These are phyloP conservation scores for Prinia subflava DNA, from an alignment of 2,113 vertebrate species.

Conservation along the genomic window DNA sequence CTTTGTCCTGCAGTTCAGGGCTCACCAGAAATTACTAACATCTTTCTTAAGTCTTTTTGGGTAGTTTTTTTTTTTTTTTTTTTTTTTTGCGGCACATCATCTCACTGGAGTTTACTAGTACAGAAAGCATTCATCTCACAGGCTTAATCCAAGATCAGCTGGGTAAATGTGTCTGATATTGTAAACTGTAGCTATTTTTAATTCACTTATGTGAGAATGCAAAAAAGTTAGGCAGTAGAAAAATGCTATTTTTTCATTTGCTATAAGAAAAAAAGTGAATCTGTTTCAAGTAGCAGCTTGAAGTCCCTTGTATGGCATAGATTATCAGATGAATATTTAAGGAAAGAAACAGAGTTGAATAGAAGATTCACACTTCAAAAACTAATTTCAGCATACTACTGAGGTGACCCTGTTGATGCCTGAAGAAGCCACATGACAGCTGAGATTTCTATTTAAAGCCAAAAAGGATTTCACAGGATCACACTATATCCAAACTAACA, in stretches of 20 bases:
- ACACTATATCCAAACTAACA: background rate
- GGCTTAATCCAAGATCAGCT: slow-evolving; percentile 22
- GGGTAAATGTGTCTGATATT: background rate
- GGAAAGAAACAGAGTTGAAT: background rate
- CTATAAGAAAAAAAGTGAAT: background rate
- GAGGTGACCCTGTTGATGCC: background rate
- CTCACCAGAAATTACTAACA: background rate
- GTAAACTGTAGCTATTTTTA: slow-evolving; percentile 1
- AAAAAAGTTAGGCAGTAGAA: background rate
- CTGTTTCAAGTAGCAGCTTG: slow-evolving; percentile 13
- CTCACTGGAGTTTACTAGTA: background rate
- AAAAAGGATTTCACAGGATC: slow-evolving; percentile 25
- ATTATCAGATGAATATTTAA: background rate
- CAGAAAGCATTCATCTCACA: slow-evolving; percentile 39
- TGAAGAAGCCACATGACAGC: background rate
- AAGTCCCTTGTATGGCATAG: background rate
- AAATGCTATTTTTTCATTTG: background rate
- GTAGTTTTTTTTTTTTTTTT: no score
- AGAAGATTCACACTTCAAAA: background rate
- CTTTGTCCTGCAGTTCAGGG: background rate
- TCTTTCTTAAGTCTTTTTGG: background rate
- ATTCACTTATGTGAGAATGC: background rate
- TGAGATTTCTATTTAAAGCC: background rate
- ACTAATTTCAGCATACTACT: background rate
- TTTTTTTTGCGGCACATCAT: background rate